Percentiles rank a stretch among this genome's conserved stretches.
phyloP scores from a whole-genome alignment of 92 coral and sea anemone species.

The Porites rus region DNA sequence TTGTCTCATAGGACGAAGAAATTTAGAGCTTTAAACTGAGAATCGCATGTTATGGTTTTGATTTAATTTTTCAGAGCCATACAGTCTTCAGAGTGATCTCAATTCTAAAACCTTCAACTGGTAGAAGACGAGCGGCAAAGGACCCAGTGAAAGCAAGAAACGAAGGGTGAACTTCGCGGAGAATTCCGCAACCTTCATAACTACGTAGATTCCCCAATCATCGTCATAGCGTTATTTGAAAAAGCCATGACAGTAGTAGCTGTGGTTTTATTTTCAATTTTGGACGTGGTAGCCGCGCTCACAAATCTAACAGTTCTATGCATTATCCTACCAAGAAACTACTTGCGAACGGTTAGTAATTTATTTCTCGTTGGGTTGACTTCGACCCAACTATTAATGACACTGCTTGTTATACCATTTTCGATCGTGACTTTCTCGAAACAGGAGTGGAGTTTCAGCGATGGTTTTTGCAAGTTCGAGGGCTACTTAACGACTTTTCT shows the following conservation, averaged over 20 bases:
- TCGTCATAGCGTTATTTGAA: neutral
- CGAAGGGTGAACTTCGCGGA: neutral
- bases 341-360: conserved; percentile 82
- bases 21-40: neutral
- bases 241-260: conserved; percentile 27
- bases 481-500: conserved; percentile 75
- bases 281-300: conserved; percentile 68
- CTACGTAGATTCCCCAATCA: neutral
- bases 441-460: conserved; percentile 72
- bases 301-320: conserved; percentile 65
- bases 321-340: conserved; percentile 55
- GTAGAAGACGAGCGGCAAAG: conserved; percentile 3
- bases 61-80: conserved; percentile 2
- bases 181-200: neutral
- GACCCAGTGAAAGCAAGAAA: neutral
- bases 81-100: conserved; percentile 1
- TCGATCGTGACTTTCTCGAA: conserved; percentile 76
- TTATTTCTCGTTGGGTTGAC: conserved; percentile 76
- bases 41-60: neutral
- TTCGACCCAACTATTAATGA: conserved; percentile 65
- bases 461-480: conserved; percentile 70
- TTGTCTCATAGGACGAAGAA: neutral
- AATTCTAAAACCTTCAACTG: neutral
- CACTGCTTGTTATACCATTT: conserved; percentile 73
- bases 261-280: conserved; percentile 56